Evolutionary conservation across 2,888 invertebrate species (phyloP), one percentile per base, ranked within the genome.

Genomic region (Cryptus viduatorius): DNA sequence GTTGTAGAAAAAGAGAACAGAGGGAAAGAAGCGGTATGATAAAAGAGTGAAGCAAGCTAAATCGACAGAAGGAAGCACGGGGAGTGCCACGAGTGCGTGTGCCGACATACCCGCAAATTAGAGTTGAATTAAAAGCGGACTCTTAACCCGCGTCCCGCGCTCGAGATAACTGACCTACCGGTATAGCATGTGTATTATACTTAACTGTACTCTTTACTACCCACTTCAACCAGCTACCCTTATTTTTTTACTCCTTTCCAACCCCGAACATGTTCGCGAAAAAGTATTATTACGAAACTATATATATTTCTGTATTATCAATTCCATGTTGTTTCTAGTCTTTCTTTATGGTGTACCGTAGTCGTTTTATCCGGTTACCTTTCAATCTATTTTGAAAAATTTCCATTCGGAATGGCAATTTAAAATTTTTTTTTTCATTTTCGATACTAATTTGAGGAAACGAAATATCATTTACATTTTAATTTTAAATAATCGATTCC

Each of bases 81-180:
- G 61, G 61, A 31, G 61, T 61, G 61, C 61, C 61, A 31, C 29
- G 61, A 61, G 61, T 61, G 61, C 61, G 61, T 61, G 61, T 61
- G 31, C 61, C 61, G n/a, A 31, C 61, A 29, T 61, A 31, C 61
- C 61, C 61, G 61, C 61, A 61, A 61, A 61, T 61, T 61, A 61
- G 61, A 61, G 61, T 31, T 61, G 61, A 61, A 61, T 61, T 61
- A 29, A 61, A 37, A 31, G 31, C 31, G 61, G 31, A 61, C 61
- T 29, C 31, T 61, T 31, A 61, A 24, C 46, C 46, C 56, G 56
- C 19, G 56, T 56, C 56, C 56, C 56, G 10, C 56, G 56, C 56
- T 56, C 56, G 56, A 24, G 56, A 56, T 56, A 19, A 12, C 56
- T 3, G 19, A 24, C 19, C 12, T 24, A 56, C 56, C 56, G 37